Evolutionary conservation across 2,888 invertebrate species (phyloP), one percentile per base, ranked within the genome.

Genomic region (Torymus texanus): DNA sequence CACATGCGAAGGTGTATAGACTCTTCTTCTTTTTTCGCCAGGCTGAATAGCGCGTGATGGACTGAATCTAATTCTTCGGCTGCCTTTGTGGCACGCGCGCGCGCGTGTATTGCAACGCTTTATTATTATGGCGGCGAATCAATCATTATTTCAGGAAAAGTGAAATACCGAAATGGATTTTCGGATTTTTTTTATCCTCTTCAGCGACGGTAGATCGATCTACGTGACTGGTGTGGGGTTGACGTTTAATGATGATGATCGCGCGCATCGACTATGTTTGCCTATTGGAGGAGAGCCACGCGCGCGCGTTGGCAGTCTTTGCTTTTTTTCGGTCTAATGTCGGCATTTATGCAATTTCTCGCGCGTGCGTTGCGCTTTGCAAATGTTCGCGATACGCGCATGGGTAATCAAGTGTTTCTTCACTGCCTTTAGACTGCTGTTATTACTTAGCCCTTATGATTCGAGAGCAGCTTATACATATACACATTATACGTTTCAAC

Each of bases 81-180:
- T 14, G 41, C 41, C 8, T 41, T 41, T 41, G 41, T 41, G 8
- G 8, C 8, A 8, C 41, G 8, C 41, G 41, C 41, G 24, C 24
- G 29, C 5, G 29, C 29, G 41, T 41, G 1, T 41, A 41, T 41
- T 41, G 41, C 41, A 41, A 41, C 8, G 41, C 41, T 41, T 41
- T 41, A 41, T 41, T 41, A 41, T 41, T 41, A 41, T 8, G 41
- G 41, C 8, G 8, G 41, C 41, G 50, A 29, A 59, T 63, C 63
- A 56, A 73, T 65, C 73, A 55, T 41, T 56, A 18, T 65, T 65
- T 66, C 58, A 59, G 50, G 24, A 75, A 75, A 75, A 16, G 14
- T 51, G 51, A 71, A 71, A 71, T 71, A 59, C 14, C 16, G 16
- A 29, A 63, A 55, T 51, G 73, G 41, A 63, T 56, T 68, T 11